phyloP scores from a whole-genome alignment of 2,113 vertebrate genomes.

The Silurus asotus region DNA sequence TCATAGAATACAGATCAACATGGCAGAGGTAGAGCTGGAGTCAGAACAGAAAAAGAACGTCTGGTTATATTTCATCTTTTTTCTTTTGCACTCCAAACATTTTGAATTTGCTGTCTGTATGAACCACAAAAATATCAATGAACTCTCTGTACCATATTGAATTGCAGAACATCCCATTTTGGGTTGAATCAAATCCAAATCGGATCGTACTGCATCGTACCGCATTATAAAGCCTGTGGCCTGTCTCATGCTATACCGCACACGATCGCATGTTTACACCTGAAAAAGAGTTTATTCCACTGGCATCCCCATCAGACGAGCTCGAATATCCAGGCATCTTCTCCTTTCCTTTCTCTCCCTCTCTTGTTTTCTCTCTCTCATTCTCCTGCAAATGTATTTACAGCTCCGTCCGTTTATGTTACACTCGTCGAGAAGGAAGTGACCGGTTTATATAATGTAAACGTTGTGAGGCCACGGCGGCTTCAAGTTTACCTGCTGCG shows the following conservation, averaged over 20 bases:
- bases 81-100: too few species aligned
- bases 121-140: too few species aligned
- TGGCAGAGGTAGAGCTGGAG: too few species aligned
- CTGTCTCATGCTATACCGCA: background rate
- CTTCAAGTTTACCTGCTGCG: constrained; percentile 68
- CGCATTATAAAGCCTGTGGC: background rate
- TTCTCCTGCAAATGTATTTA: constrained; percentile 46
- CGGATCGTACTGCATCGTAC: too few species aligned
- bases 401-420: constrained; percentile 63
- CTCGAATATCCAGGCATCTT: constrained; percentile 31
- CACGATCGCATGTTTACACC: background rate
- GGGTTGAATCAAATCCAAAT: too few species aligned
- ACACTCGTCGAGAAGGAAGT: constrained; percentile 63
- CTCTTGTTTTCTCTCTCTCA: constrained; percentile 40
- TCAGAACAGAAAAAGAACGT: too few species aligned
- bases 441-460: constrained; percentile 72
- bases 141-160: too few species aligned
- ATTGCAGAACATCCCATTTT: too few species aligned
- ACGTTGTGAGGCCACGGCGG: constrained; percentile 65
- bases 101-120: too few species aligned
- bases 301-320: constrained; percentile 20
- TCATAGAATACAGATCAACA: too few species aligned
- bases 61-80: too few species aligned
- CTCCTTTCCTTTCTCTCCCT: constrained; percentile 32
- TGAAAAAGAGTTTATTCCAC: background rate